These are phyloP conservation scores for Ophioninae sp. DNA, from an alignment of 2,888 invertebrate species.

Conservation along the genomic window DNA sequence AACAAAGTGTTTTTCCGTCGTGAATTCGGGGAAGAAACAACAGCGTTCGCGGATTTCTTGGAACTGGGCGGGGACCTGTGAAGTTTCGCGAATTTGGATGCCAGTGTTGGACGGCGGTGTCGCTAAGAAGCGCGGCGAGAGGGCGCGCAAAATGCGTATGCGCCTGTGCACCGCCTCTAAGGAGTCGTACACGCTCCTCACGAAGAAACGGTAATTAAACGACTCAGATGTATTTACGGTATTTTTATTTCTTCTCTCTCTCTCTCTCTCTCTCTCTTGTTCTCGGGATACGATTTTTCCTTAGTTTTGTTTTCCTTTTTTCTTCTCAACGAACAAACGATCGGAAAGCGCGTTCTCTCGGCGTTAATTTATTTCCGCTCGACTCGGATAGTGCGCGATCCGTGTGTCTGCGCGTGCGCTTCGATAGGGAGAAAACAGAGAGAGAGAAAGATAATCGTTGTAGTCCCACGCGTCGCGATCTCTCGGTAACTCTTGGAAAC, in stretches of 20 bases:
- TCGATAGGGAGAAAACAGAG: not conserved
- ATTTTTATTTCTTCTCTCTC: not conserved
- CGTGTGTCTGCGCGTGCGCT: not conserved
- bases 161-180: slow-evolving; percentile 78
- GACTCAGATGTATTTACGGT: slow-evolving; percentile 7
- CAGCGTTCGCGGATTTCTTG: slow-evolving; percentile 26
- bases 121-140: slow-evolving; percentile 71
- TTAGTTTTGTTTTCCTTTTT: not conserved
- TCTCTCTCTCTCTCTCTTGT: not conserved
- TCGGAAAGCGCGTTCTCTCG: not conserved
- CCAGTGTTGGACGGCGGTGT: slow-evolving; percentile 77
- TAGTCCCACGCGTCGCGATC: slow-evolving; percentile 40
- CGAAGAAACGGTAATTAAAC: slow-evolving; percentile 78
- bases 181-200: slow-evolving; percentile 79
- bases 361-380: slow-evolving; percentile 31
- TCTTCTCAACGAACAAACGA: not conserved
- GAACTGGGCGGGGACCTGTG: not conserved
- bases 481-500: slow-evolving; percentile 39
- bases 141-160: slow-evolving; percentile 76
- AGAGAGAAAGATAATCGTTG: slow-evolving; percentile 20
- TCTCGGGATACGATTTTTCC: not conserved
- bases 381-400: not conserved
- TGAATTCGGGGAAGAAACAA: not conserved
- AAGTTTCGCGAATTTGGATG: slow-evolving; percentile 71
- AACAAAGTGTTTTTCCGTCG: no score